Evolutionary conservation across 2,113 vertebrate genomes (phyloP).

Genomic region (Dinomys branickii): DNA sequence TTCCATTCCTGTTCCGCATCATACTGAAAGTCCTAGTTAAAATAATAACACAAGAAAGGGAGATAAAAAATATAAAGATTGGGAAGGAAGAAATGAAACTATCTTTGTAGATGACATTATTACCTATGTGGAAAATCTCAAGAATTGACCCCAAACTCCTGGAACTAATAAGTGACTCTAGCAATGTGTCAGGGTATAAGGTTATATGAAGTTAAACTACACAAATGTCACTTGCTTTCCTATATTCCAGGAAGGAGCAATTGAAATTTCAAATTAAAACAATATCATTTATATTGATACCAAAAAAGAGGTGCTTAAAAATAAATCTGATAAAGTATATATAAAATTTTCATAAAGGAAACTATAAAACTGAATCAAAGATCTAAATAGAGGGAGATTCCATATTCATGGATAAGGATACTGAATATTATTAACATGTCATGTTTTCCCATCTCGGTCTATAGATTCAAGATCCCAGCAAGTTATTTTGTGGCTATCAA

Average conservation of each 20-base stretch:
- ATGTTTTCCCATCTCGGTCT: not conserved
- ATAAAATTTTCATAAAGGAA: not conserved
- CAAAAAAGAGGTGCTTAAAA: not conserved
- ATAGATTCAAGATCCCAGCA: not conserved
- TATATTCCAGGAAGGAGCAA: not conserved
- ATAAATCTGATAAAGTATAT: slow-evolving; percentile 26
- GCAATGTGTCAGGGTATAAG: not conserved
- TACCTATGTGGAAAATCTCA: not conserved
- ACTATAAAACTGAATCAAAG: slow-evolving; percentile 25
- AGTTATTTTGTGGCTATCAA: slow-evolving; percentile 18
- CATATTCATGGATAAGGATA: not conserved
- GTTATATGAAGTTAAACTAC: not conserved
- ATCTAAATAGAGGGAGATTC: not conserved
- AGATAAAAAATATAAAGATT: not conserved
- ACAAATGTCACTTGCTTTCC: not conserved
- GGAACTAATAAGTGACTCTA: slow-evolving; percentile 1
- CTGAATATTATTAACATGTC: not conserved
- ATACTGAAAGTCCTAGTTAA: slow-evolving; percentile 7
- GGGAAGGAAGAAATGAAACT: not conserved
- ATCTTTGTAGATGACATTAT: not conserved
- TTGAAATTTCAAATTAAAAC: slow-evolving; percentile 52
- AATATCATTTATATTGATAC: not conserved
- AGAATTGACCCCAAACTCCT: not conserved
- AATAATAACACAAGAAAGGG: not conserved
- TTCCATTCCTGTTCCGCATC: not conserved